Evolutionary conservation across 2,113 vertebrate genomes (phyloP).

Genomic region (Odocoileus hemionus): DNA sequence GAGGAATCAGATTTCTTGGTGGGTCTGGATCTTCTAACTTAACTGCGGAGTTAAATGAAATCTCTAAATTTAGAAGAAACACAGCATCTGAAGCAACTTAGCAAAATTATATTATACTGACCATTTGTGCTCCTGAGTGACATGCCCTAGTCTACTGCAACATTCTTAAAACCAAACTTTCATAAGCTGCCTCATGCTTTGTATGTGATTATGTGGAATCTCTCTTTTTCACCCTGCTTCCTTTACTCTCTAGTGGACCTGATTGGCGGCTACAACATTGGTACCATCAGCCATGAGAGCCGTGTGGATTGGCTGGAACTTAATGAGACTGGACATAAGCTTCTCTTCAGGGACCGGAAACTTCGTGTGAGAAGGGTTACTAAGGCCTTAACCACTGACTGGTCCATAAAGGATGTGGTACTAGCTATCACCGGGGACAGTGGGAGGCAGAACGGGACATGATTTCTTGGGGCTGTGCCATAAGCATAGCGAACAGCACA

Average conservation of each 20-base stretch:
- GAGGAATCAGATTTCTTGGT: slow-evolving; percentile 1
- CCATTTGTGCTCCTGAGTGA: background rate
- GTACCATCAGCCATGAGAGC: slow-evolving; percentile 90
- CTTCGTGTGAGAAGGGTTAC: slow-evolving; percentile 85
- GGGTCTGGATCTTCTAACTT: slow-evolving; percentile 6
- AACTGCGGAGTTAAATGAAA: slow-evolving; percentile 28
- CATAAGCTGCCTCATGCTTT: background rate
- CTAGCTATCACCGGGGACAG: background rate
- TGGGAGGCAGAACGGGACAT: background rate
- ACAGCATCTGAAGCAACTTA: background rate
- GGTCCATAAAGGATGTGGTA: background rate
- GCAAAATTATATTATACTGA: background rate
- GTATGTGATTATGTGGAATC: background rate
- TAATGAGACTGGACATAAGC: slow-evolving; percentile 94
- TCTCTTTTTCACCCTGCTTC: background rate
- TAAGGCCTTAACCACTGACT: background rate
- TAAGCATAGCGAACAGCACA: background rate
- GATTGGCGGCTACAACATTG: slow-evolving; percentile 85
- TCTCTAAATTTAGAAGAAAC: background rate
- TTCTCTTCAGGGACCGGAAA: slow-evolving; percentile 98
- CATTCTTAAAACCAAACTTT: slow-evolving; percentile 1
- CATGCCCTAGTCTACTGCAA: background rate
- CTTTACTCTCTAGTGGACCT: slow-evolving; percentile 88
- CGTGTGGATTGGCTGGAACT: slow-evolving; percentile 97
- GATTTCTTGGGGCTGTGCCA: background rate